A percentile compares a stretch with the other conserved stretches of the same genome.
Conservation (phyloP, 53 echinoderm and acorn worm species). For the Zoroaster sp. region DNA sequence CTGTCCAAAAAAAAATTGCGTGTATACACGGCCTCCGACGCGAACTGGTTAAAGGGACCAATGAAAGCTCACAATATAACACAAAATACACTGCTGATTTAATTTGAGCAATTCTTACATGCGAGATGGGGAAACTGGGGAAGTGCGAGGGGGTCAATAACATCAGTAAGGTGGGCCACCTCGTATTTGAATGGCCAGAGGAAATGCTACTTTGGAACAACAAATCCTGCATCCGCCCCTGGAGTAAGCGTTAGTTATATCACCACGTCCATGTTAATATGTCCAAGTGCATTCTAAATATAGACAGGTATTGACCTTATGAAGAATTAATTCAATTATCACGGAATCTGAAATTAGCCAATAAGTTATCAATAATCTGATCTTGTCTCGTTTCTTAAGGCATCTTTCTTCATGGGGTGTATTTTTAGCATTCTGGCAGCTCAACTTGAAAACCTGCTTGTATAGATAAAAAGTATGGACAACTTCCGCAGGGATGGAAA, state of each 20-base stretch:
- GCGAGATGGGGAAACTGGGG: too few relatives aligned
- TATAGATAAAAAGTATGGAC: neutral
- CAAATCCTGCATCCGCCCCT: neutral
- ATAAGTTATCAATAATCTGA: neutral
- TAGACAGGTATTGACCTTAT: neutral
- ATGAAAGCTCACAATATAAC: too few relatives aligned
- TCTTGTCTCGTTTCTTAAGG: neutral
- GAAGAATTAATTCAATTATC: neutral
- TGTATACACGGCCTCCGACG: too few relatives aligned
- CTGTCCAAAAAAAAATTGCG: too few relatives aligned
- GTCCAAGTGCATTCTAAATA: neutral
- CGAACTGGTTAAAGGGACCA: too few relatives aligned
- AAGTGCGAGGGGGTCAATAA: too few relatives aligned
- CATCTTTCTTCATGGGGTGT: neutral
- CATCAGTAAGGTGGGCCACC: too few relatives aligned
- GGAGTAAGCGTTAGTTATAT: neutral
- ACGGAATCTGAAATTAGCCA: neutral
- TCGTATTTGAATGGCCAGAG: too few relatives aligned
- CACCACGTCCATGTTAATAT: neutral
- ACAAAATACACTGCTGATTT: too few relatives aligned
- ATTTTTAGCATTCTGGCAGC: neutral
- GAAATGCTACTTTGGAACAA: too few relatives aligned
- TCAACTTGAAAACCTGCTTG: conserved; percentile 7
- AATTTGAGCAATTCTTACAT: too few relatives aligned
- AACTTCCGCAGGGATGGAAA: neutral